phyloP scores from a whole-genome alignment of 1,140 invertebrate species.

The Drosophila ironensis region DNA sequence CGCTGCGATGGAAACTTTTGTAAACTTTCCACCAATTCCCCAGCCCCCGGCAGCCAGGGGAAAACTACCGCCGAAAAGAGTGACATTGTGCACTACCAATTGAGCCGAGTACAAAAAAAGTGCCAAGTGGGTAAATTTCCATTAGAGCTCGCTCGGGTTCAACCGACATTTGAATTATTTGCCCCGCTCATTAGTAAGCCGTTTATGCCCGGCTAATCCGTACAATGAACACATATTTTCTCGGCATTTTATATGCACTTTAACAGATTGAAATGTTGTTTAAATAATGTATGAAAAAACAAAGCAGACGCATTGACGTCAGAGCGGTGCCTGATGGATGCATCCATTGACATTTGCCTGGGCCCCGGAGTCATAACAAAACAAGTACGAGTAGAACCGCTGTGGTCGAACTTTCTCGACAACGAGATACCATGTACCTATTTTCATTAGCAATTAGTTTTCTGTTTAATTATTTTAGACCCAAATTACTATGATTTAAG shows the following conservation, averaged over 20 bases:
- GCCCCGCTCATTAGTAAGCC: constrained; percentile 55
- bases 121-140: constrained; percentile 75
- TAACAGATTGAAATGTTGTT: constrained; percentile 20
- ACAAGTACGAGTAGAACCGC: too few species aligned
- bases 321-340: constrained; percentile 53
- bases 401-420: too few species aligned
- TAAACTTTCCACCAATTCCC: constrained; percentile 57
- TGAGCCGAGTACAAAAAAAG: constrained; percentile 20
- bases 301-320: constrained; percentile 18
- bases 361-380: constrained; percentile 52
- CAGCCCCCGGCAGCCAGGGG: too few species aligned
- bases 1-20: constrained; percentile 70
- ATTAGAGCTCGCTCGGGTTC: constrained; percentile 40
- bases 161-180: constrained; percentile 39
- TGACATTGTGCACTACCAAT: constrained; percentile 23
- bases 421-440: too few species aligned
- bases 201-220: constrained; percentile 33
- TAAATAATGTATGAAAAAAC: too few species aligned
- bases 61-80: constrained; percentile 38
- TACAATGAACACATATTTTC: not conserved
- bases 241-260: constrained; percentile 11
- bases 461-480: too few species aligned
- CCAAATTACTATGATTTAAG: too few species aligned
- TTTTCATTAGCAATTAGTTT: too few species aligned
- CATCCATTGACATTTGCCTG: constrained; percentile 58